These are phyloP conservation scores for Muscicapa adusta DNA, from an alignment of 2,113 vertebrate genomes.

Conservation along the genomic window DNA sequence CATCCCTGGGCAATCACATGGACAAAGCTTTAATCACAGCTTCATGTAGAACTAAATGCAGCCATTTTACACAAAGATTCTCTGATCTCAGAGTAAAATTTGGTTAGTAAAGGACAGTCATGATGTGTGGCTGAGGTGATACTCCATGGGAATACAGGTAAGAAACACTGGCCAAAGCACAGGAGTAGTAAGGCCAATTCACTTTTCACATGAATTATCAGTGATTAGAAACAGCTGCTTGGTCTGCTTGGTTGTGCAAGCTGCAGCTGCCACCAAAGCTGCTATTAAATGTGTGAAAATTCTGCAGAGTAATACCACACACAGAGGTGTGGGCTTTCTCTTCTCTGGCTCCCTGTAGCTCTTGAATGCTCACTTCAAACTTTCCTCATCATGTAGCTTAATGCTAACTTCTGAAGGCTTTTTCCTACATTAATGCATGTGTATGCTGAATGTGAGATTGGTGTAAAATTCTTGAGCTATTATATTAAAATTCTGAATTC, in stretches of 20 bases:
- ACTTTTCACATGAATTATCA: not conserved
- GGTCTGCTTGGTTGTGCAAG: not conserved
- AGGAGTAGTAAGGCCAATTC: not conserved
- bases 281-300: not conserved
- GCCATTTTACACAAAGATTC: not conserved
- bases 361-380: not conserved
- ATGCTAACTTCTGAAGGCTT: not conserved
- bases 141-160: not conserved
- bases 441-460: not conserved
- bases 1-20: not conserved
- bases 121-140: not conserved
- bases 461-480: not conserved
- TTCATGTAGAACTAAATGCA: not conserved
- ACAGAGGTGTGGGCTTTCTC: not conserved
- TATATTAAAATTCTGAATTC: not conserved
- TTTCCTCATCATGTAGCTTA: not conserved
- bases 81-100: not conserved
- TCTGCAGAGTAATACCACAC: not conserved
- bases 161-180: not conserved
- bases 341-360: not conserved
- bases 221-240: not conserved
- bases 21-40: not conserved
- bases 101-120: not conserved
- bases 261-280: not conserved
- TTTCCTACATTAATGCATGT: not conserved